Evolutionary conservation across 2,113 vertebrate genomes (phyloP).

Genomic region (Alaudala cheleensis): DNA sequence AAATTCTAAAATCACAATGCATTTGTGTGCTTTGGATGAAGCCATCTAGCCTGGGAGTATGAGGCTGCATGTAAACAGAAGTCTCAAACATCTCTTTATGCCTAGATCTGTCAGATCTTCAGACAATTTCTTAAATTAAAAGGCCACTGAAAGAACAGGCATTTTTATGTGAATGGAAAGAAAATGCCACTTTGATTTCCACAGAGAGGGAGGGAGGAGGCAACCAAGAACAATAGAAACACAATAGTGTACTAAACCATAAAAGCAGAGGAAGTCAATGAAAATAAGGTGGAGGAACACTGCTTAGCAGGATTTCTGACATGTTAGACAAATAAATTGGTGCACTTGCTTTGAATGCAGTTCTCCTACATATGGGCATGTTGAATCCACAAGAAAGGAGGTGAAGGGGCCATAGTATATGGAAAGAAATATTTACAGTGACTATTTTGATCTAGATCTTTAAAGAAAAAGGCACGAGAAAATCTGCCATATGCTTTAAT

Average conservation of each 20-base stretch:
- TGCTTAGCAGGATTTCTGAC: background rate
- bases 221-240: background rate
- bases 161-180: background rate
- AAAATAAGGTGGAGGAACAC: background rate
- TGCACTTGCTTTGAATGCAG: background rate
- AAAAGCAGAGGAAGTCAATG: background rate
- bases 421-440: background rate
- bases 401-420: background rate
- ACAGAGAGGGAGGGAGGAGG: background rate
- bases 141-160: background rate
- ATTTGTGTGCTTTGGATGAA: background rate
- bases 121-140: background rate
- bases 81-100: background rate
- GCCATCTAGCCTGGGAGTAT: background rate
- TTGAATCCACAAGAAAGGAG: background rate
- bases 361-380: background rate
- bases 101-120: background rate
- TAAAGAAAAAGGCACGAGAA: background rate
- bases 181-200: background rate
- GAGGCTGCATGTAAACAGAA: background rate
- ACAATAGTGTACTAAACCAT: background rate
- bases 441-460: background rate
- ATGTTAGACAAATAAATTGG: background rate
- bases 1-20: background rate
- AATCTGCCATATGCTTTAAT: background rate